Evolutionary conservation across 2,113 vertebrate genomes (phyloP), one percentile per base, ranked within the genome.

Genomic region (Nothobranchius furzeri): DNA sequence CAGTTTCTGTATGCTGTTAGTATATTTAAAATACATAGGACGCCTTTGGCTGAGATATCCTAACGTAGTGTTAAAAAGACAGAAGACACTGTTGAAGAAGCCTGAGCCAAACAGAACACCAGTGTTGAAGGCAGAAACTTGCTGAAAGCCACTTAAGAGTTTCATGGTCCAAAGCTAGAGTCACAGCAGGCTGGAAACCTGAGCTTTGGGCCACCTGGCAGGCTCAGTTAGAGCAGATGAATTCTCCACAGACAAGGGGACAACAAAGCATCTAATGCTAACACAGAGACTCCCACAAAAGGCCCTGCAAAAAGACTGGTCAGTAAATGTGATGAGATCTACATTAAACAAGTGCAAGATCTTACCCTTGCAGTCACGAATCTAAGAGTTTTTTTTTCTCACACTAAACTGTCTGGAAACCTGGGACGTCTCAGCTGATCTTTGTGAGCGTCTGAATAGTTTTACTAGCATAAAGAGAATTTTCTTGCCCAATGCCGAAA

Each of bases 111-210:
- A 13, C 30, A 54, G 25, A 1, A 12, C 25, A 9, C 7, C 13
- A 54, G 25, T 53, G 24, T 5, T 13, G 12, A 53, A 53, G 12
- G 25, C 51, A 35, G 51, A 30, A 53, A 8, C 2, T 49, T 1
- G 14, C 54, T 40, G 9, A 17, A 57, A 12, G 36, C 40, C 14
- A 14, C 30, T 30, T 30, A 17, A 9, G 48, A 36, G 12, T 17
- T 6, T 14, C 35, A 51, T 52, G n/a, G n/a, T 11, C 36, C 8
- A 20, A 20, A 20, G 20, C 20, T 20, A 37, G 11, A 25, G 20
- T 52, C 12, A 52, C 49, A 52, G 61, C 52, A 64, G 49, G 37
- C 37, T 11, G 9, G 37, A 64, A 52, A 64, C n/a, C 37, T 64
- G 61, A 53, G 49, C 49, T 43, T 20, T n/a, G 15, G 36, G 36